A percentile compares a stretch with the other conserved stretches of the same genome.
Conservation (phyloP, 2,113 vertebrate genomes). For the Calyptomena viridis region DNA sequence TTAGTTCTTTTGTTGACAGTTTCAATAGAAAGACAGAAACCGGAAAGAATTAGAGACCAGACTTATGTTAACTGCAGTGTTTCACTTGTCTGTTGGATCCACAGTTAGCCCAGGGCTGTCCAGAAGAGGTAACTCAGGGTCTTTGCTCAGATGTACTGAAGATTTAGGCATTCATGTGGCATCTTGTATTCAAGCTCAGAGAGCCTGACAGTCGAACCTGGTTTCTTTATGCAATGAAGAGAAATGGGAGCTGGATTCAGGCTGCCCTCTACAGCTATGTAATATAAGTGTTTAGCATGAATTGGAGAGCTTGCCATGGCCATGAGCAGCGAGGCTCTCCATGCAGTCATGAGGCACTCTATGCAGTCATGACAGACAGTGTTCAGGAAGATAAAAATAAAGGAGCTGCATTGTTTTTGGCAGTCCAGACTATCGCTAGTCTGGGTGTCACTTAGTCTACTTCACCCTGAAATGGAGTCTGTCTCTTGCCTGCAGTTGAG, state of each 20-base stretch:
- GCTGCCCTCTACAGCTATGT: constrained; percentile 33
- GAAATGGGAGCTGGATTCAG: constrained; percentile 30
- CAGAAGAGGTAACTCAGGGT: not conserved
- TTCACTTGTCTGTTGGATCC: not conserved
- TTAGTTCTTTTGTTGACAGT: not conserved
- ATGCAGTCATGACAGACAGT: not conserved
- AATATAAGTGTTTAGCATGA: not conserved
- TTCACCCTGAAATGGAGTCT: not conserved
- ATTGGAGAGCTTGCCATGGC: not conserved
- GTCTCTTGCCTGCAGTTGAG: not conserved
- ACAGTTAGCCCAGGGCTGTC: not conserved
- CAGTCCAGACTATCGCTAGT: not conserved
- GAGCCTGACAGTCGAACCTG: not conserved
- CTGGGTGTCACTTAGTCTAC: not conserved
- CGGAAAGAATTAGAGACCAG: not conserved
- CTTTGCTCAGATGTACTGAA: not conserved
- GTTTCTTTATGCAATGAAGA: not conserved
- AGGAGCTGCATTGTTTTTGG: fast-evolving
- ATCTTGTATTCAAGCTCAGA: not conserved
- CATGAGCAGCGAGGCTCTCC: not conserved
- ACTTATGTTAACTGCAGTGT: not conserved
- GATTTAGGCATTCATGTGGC: not conserved
- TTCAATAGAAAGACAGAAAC: not conserved
- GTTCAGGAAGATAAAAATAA: not conserved
- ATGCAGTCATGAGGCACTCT: not conserved